Percentiles rank a stretch among this genome's conserved stretches.
Conservation (phyloP, 2,797 vertebrate genomes). For the Darevskia mixta region DNA sequence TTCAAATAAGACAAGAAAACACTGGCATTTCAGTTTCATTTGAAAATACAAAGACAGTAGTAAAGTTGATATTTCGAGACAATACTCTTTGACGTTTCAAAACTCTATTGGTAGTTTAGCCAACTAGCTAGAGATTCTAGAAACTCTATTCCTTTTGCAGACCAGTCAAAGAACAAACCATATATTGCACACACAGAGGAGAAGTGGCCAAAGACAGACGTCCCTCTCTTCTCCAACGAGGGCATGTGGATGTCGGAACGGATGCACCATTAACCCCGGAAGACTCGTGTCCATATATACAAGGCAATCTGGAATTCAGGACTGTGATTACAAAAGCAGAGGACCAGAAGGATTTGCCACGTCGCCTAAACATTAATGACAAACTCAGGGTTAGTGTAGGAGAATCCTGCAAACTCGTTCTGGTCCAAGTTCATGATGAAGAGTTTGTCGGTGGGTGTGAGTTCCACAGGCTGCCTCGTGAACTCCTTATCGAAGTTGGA, state of each 20-base stretch:
- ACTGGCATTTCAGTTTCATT: slow-evolving; percentile 73
- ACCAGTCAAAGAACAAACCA: slow-evolving; percentile 65
- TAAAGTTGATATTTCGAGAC: slow-evolving; percentile 68
- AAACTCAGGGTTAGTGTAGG: slow-evolving; percentile 96
- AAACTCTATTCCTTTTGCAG: slow-evolving; percentile 64
- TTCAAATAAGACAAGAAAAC: slow-evolving; percentile 72
- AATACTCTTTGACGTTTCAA: slow-evolving; percentile 69
- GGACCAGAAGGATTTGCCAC: slow-evolving; percentile 34
- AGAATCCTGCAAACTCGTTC: slow-evolving; percentile 97
- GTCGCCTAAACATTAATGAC: slow-evolving; percentile 84
- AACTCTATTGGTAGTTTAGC: slow-evolving; percentile 66
- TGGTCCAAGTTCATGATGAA: slow-evolving; percentile 99
- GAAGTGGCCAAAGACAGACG: slow-evolving; percentile 72
- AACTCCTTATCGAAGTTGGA: slow-evolving; percentile 99
- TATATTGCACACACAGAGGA: slow-evolving; percentile 66
- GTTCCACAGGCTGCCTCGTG: slow-evolving; percentile 94
- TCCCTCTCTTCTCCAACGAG: slow-evolving; percentile 43
- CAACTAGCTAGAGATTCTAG: slow-evolving; percentile 70
- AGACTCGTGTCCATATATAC: slow-evolving; percentile 74
- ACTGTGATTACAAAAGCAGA: slow-evolving; percentile 45
- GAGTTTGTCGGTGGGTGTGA: slow-evolving; percentile 98
- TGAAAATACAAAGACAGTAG: slow-evolving; percentile 77
- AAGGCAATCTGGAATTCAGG: slow-evolving; percentile 54
- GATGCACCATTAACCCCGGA: slow-evolving; percentile 73
- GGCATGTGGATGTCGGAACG: slow-evolving; percentile 28